These are phyloP conservation scores for Lasioglossum calceatum DNA, from an alignment of 2,888 invertebrate genomes.

Conservation along the genomic window DNA sequence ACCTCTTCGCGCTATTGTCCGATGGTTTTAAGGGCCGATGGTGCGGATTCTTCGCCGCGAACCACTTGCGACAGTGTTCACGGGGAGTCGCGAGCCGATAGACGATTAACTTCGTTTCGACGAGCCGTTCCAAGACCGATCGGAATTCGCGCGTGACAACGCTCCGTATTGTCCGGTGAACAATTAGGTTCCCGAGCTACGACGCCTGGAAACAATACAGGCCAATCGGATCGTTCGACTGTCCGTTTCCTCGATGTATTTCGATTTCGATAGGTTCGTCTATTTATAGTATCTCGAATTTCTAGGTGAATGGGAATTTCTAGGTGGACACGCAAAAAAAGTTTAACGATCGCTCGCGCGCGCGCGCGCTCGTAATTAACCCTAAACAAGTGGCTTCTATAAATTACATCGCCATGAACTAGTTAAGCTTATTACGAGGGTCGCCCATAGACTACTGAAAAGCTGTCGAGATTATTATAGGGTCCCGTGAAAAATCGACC, in stretches of 20 bases:
- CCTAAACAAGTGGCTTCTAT: constrained; percentile 66
- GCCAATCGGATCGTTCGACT: not conserved
- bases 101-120: constrained; percentile 4
- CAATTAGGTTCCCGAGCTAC: not conserved
- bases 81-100: not conserved
- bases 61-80: not conserved
- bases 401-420: constrained; percentile 64
- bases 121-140: not conserved
- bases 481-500: constrained; percentile 67
- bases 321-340: not conserved
- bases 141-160: constrained; percentile 9
- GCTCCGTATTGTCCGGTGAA: not conserved
- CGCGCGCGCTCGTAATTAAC: constrained; percentile 59
- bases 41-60: not conserved
- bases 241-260: not conserved
- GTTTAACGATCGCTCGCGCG: constrained; percentile 20
- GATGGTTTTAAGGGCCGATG: constrained; percentile 40
- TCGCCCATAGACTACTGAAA: constrained; percentile 65
- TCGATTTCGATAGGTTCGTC: not conserved
- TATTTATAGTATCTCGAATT: not conserved
- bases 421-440: constrained; percentile 70
- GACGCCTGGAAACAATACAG: not conserved
- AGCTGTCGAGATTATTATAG: constrained; percentile 67
- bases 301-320: not conserved
- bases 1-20: constrained; percentile 63